A percentile compares a stretch with the other conserved stretches of the same genome.
Evolutionary conservation across 2,888 invertebrate species (phyloP).

Genomic region (Eudemis profundana): DNA sequence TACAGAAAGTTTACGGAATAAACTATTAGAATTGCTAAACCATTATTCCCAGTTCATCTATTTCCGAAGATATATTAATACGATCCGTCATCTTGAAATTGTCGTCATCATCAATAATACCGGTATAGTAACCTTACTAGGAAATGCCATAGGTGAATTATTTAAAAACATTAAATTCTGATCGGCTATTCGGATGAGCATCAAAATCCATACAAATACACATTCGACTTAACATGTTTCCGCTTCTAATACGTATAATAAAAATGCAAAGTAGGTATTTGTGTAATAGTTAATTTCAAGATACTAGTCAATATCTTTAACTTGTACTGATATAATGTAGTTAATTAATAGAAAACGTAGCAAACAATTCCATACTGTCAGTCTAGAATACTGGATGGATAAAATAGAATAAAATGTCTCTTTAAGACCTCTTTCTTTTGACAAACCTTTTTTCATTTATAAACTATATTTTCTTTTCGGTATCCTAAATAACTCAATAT

Average conservation of each 20-base stretch:
- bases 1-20: too few species aligned
- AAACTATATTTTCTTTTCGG: background rate
- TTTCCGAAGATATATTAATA: too few species aligned
- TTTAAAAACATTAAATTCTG: background rate
- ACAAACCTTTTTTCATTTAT: background rate
- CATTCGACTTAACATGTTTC: background rate
- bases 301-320: conserved; percentile 22
- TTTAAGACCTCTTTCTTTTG: background rate
- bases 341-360: background rate
- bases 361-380: background rate
- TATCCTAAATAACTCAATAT: background rate
- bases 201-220: background rate
- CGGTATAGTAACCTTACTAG: background rate
- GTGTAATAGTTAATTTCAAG: background rate
- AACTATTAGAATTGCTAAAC: too few species aligned
- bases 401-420: background rate
- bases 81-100: background rate
- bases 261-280: conserved; percentile 10
- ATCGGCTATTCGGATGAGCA: background rate
- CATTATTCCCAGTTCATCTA: too few species aligned
- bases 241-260: background rate
- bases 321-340: conserved; percentile 9
- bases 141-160: background rate
- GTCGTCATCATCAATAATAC: background rate
- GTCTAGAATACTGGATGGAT: background rate